Conservation (phyloP, 2,113 vertebrate species). For the Grantiella picta region DNA sequence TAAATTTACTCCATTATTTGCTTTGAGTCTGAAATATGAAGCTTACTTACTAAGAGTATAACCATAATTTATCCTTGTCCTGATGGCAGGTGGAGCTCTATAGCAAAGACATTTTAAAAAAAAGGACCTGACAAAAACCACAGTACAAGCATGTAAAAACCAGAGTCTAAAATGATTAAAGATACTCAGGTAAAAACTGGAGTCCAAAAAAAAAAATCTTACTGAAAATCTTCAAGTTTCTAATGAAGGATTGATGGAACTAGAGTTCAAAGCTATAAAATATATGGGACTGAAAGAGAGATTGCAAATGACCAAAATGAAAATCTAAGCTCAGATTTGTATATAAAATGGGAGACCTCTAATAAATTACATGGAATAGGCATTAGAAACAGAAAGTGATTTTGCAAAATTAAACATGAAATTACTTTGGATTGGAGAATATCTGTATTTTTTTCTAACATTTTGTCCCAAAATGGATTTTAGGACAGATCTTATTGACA, state of each 20-base stretch:
- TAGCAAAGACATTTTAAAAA: background rate
- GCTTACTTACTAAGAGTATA: background rate
- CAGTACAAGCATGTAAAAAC: background rate
- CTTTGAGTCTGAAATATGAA: constrained; percentile 9
- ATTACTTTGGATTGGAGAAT: background rate
- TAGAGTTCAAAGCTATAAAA: background rate
- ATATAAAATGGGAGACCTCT: background rate
- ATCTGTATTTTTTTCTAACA: background rate
- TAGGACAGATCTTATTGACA: background rate
- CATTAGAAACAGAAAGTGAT: background rate
- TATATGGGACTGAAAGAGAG: background rate
- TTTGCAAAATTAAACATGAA: background rate
- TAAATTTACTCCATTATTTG: background rate
- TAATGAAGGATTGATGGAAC: background rate
- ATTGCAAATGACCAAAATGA: background rate
- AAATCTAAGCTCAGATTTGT: background rate
- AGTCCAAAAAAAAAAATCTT: background rate
- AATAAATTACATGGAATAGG: background rate
- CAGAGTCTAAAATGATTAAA: background rate
- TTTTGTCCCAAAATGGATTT: background rate
- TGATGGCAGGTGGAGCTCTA: background rate
- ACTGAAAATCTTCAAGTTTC: background rate
- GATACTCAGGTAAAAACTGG: background rate
- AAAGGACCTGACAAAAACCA: background rate
- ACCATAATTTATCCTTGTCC: background rate